phyloP scores from a whole-genome alignment of 1,140 invertebrate genomes.

The Pachyrhynchus sulphureomaculatus region DNA sequence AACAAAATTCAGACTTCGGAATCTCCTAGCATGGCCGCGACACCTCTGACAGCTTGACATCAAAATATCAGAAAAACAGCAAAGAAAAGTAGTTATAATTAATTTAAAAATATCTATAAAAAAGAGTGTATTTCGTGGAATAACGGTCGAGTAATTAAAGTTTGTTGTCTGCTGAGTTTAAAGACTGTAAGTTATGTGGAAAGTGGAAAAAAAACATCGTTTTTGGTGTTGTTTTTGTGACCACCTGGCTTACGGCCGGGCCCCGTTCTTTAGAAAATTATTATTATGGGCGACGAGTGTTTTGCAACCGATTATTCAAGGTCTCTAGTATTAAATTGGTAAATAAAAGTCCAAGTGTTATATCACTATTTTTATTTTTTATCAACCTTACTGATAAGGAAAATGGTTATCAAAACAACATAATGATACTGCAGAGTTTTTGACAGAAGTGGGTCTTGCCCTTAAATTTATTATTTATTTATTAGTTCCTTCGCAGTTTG shows the following conservation, averaged over 20 bases:
- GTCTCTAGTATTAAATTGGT: conserved; percentile 40
- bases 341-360: conserved; percentile 29
- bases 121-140: conserved; percentile 1
- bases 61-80: conserved; percentile 24
- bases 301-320: conserved; percentile 36
- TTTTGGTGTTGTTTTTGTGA: conserved; percentile 37
- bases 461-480: neutral
- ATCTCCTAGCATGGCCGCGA: conserved; percentile 23
- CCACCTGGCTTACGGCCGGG: conserved; percentile 41
- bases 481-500: neutral
- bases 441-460: neutral
- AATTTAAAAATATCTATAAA: conserved; percentile 9
- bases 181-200: conserved; percentile 14
- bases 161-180: neutral
- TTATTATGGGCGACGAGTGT: conserved; percentile 38
- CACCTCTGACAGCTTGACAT: conserved; percentile 33
- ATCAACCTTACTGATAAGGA: conserved; percentile 9
- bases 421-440: conserved; percentile 1
- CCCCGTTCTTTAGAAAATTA: conserved; percentile 38
- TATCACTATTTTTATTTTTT: neutral
- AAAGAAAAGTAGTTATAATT: conserved; percentile 12
- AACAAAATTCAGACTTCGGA: neutral
- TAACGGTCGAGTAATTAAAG: neutral
- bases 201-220: conserved; percentile 27
- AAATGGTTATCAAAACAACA: conserved; percentile 20